Evolutionary conservation across 2,888 invertebrate species (phyloP).

Genomic region (Phyllotreta cruciferae): DNA sequence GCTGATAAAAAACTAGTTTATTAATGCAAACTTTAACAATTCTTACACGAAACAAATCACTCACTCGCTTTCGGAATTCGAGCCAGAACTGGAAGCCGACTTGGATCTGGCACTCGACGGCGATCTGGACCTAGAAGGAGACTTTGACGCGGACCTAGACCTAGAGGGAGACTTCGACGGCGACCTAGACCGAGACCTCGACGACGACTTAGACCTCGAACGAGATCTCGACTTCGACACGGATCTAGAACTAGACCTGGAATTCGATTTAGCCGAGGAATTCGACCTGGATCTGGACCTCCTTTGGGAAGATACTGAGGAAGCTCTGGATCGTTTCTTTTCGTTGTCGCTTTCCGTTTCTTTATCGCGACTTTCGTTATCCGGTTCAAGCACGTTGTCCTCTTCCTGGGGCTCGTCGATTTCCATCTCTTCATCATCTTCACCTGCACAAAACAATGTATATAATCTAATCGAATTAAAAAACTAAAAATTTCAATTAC

Average conservation of each 20-base stretch:
- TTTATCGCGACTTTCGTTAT: slow-evolving; percentile 62
- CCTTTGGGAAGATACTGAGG: slow-evolving; percentile 52
- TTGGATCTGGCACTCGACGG: slow-evolving; percentile 52
- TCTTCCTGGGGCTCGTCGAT: slow-evolving; percentile 53
- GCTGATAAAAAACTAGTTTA: too few species aligned
- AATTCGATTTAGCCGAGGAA: slow-evolving; percentile 52
- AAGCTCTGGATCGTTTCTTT: slow-evolving; percentile 45
- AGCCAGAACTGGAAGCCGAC: slow-evolving; percentile 40
- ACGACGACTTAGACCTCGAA: slow-evolving; percentile 54
- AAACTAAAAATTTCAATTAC: slow-evolving; percentile 52
- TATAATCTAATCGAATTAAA: slow-evolving; percentile 10
- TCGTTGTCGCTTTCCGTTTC: slow-evolving; percentile 55
- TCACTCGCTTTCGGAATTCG: slow-evolving; percentile 45
- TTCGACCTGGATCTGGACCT: slow-evolving; percentile 51
- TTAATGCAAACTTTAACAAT: too few species aligned
- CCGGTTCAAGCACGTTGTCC: slow-evolving; percentile 70
- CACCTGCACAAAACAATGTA: slow-evolving; percentile 48
- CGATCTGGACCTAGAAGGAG: slow-evolving; percentile 56
- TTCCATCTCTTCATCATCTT: slow-evolving; percentile 70
- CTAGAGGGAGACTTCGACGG: slow-evolving; percentile 50
- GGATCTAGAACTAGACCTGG: slow-evolving; percentile 56
- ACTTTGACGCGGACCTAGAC: slow-evolving; percentile 57
- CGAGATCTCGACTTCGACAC: slow-evolving; percentile 50
- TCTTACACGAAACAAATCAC: background rate
- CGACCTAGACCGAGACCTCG: slow-evolving; percentile 49